Evolutionary conservation across 2,797 vertebrate genomes (phyloP), one percentile per base, ranked within the genome.

Genomic region (Sebastolobus altivelis): DNA sequence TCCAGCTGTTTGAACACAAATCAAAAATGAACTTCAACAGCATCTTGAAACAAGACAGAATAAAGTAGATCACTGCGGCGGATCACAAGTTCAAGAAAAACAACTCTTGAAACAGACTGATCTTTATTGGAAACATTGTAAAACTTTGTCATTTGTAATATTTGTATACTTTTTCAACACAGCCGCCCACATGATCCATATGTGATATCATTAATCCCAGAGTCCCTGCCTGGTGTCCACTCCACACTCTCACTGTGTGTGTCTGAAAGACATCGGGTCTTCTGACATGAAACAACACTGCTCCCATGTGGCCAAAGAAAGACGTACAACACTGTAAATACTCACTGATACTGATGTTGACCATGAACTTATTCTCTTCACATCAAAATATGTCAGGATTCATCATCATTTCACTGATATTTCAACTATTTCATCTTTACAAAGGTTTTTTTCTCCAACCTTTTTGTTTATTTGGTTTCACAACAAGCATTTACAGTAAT

Each of bases 251-350:
- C 33, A 22, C 62, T 9, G 16, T 13, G 43, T 46, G 43, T 5
- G 25, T 20, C 46, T 71, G 33, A 40, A 20, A 18, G 55, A 2
- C 0, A 4, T 18, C 38, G 22, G 13, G 3, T 13, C 54, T 6
- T 65, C 65, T 52, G 33, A 29, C 9, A 29, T 68, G 62, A 71
- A 61, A 65, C 73, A 86, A 63, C 72, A 74, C 80, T 72, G 87
- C 65, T 60, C 71, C 38, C 86, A 0, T 65, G 89, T 84, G 89
- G 87, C 4, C 4, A 35, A 10, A 67, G 0, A 14, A 2, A 61
- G 3, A 75, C 5, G 2, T n/a, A 35, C 75, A 78, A 20, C 35
- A 20, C 54, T 27, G 40, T 2, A 25, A 56, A 61, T 8, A 1
- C 49, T 31, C 8, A 25, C 25, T 11, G 12, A 67, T 8, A 25